Evolutionary conservation across 2,113 vertebrate species (phyloP).

Genomic region (Caracal caracal): DNA sequence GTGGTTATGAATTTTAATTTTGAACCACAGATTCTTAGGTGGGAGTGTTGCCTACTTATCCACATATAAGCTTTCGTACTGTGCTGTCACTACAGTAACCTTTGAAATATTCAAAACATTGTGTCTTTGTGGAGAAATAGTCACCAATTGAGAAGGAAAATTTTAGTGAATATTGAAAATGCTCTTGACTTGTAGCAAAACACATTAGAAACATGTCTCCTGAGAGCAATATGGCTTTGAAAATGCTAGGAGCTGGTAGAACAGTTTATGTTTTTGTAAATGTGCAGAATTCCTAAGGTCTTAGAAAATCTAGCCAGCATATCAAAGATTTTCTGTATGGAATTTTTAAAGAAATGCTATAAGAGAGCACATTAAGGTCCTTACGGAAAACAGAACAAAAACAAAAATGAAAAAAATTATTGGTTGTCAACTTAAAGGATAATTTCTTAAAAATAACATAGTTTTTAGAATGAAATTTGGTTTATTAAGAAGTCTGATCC

Average conservation of each 20-base stretch:
- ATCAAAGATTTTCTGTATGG: not conserved
- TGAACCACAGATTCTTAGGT: not conserved
- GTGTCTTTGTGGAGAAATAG: not conserved
- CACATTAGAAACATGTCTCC: not conserved
- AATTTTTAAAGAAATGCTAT: conserved; percentile 6
- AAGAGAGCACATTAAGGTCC: not conserved
- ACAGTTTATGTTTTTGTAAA: conserved; percentile 34
- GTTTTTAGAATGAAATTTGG: not conserved
- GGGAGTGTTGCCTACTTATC: not conserved
- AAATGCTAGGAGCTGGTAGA: not conserved
- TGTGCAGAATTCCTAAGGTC: not conserved
- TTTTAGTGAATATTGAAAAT: conserved; percentile 23
- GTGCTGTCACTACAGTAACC: not conserved
- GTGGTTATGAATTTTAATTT: conserved; percentile 18
- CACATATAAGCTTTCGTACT: not conserved
- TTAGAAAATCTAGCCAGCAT: not conserved
- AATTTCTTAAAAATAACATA: not conserved
- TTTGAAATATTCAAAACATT: not conserved
- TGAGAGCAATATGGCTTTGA: not conserved
- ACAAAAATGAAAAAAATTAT: not conserved
- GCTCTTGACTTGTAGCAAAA: not conserved
- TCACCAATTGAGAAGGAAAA: not conserved
- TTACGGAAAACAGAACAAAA: not conserved
- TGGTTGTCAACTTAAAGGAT: not conserved
- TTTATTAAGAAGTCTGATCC: not conserved